Evolutionary conservation across 2,113 vertebrate species (phyloP), one percentile per base, ranked within the genome.

Genomic region (Lontra canadensis): DNA sequence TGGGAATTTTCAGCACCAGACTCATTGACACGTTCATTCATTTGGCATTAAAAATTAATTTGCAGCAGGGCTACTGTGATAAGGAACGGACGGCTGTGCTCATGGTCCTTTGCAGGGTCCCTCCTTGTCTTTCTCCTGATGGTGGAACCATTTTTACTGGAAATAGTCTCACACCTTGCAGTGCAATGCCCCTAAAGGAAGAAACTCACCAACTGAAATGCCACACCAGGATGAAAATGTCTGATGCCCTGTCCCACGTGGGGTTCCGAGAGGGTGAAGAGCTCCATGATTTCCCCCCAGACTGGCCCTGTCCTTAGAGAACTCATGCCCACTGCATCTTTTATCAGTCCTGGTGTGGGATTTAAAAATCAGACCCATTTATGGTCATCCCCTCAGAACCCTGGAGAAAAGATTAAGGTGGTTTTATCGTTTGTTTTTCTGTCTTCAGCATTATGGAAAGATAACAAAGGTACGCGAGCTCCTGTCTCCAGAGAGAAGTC

Each of bases 11-110:
- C 5, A 78, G 57, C 61, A 20, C 20, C 26, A 4, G 49, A 21
- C 29, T 59, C 15, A 11, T 47, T 71, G 82, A 85, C 25, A 36
- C 34, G 23, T 73, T 92, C 42, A 71, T 92, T 96, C 92, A 85
- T 92, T 81, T 94, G 63, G 52, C 73, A 85, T 92, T 94, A 93
- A 97, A 97, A 63, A 76, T 95, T 71, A 47, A 94, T 91, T 88
- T 97, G 59, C 15, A 49, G 44, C 57, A 49, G 76, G 44, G 17
- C 55, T 94, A 4, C 73, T 0, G 15, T 67, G 49, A 23, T 20
- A 7, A n/a, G 44, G 57, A 57, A 59, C 49, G 15, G 18, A 21
- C 76, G 36, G 14, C 84, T 95, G 9, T 34, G 84, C 13, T 71
- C 21, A 8, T 2, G 3, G 2, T 2, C 4, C 20, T 52, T 52